A percentile compares a stretch with the other conserved stretches of the same genome.
phyloP scores from a whole-genome alignment of 2,888 invertebrate species.

The Xestia xanthographa region DNA sequence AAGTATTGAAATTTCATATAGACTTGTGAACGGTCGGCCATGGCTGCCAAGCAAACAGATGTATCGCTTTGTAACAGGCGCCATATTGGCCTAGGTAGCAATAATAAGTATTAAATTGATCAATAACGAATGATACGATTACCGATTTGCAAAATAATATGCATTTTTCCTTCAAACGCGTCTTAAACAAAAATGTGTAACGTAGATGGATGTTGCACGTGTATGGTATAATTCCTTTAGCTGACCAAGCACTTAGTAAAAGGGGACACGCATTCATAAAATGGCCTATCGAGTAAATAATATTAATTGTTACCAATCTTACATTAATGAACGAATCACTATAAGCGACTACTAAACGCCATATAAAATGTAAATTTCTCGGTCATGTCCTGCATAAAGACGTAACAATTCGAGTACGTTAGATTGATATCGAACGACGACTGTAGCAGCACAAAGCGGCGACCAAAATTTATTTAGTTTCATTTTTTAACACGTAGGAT shows the following conservation, averaged over 20 bases:
- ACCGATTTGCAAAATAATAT: slow-evolving; percentile 64
- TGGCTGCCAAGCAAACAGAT: slow-evolving; percentile 53
- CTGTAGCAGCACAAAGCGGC: slow-evolving; percentile 82
- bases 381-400: slow-evolving; percentile 89
- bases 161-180: slow-evolving; percentile 62
- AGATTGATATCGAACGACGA: slow-evolving; percentile 88
- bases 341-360: slow-evolving; percentile 91
- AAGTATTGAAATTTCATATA: slow-evolving; percentile 1
- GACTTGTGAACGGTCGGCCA: slow-evolving; percentile 46
- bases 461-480: slow-evolving; percentile 82
- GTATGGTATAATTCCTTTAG: slow-evolving; percentile 77
- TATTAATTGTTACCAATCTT: slow-evolving; percentile 91
- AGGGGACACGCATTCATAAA: slow-evolving; percentile 87
- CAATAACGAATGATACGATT: slow-evolving; percentile 63
- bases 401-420: slow-evolving; percentile 88
- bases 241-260: slow-evolving; percentile 86
- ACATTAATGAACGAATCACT: slow-evolving; percentile 91
- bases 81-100: slow-evolving; percentile 74
- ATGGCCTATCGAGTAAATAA: slow-evolving; percentile 87
- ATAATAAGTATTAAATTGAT: slow-evolving; percentile 53
- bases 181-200: slow-evolving; percentile 73
- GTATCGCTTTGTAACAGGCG: slow-evolving; percentile 67
- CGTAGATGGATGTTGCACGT: slow-evolving; percentile 80
- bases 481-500: slow-evolving; percentile 72
- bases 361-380: slow-evolving; percentile 88